phyloP scores from a whole-genome alignment of 2,113 vertebrate species.

The Mirza zaza region DNA sequence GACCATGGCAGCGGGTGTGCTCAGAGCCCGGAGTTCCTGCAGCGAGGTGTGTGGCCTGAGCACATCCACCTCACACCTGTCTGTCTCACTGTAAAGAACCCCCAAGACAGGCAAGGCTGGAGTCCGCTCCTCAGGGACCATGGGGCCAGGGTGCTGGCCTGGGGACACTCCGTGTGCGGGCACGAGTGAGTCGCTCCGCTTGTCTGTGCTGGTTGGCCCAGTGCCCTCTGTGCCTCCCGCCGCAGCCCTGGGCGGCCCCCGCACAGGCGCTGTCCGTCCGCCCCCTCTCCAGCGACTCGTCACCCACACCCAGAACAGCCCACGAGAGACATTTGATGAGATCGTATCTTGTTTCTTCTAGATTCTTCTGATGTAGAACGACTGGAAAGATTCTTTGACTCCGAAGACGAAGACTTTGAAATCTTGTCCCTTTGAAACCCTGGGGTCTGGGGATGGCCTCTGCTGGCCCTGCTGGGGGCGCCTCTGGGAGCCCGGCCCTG shows the following conservation, averaged over 20 bases:
- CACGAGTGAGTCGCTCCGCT: background rate
- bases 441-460: constrained; percentile 70
- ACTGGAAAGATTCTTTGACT: constrained; percentile 98
- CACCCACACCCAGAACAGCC: fast-evolving
- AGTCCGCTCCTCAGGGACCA: background rate
- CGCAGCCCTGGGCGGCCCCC: background rate
- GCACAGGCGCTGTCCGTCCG: background rate
- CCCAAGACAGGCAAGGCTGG: no score
- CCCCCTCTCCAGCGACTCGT: background rate
- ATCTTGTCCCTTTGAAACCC: constrained; percentile 94
- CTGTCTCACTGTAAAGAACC: background rate
- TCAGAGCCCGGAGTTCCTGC: no score
- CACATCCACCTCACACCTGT: background rate
- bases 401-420: constrained; percentile 98
- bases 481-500: constrained; percentile 78
- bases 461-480: constrained; percentile 70
- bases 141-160: no score
- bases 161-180: no score
- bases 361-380: constrained; percentile 95
- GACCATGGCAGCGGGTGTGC: no score
- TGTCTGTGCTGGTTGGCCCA: no score
- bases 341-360: constrained; percentile 71
- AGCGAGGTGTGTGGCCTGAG: background rate
- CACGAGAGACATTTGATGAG: background rate
- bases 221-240: background rate